Evolutionary conservation across 2,797 vertebrate genomes (phyloP).

Genomic region (Ciconia nigra): DNA sequence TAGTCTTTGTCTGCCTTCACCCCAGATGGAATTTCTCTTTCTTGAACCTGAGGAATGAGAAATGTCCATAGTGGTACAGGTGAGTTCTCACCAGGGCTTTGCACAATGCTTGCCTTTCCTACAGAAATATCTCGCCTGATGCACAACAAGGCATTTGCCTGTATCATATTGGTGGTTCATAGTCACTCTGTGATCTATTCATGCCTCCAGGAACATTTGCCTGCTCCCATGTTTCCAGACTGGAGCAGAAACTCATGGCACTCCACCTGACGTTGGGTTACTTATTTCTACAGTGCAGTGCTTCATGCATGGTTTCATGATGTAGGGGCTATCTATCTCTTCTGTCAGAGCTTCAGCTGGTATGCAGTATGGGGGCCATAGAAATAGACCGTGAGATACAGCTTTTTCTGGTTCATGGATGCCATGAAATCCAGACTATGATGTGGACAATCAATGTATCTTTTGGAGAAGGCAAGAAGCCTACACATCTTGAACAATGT

Average conservation of each 20-base stretch:
- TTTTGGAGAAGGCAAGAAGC: neutral
- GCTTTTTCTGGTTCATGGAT: neutral
- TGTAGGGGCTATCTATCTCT: neutral
- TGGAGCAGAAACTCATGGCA: neutral
- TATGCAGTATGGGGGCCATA: neutral
- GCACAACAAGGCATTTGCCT: neutral
- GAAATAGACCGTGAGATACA: neutral
- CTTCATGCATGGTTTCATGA: neutral
- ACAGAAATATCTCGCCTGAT: neutral
- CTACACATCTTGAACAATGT: neutral
- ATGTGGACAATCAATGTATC: neutral
- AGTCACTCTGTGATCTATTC: neutral
- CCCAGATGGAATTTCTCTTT: neutral
- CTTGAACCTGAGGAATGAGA: neutral
- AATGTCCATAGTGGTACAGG: neutral
- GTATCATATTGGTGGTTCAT: no score
- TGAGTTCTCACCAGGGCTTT: neutral
- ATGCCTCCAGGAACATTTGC: neutral
- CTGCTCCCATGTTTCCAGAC: neutral
- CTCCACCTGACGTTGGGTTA: neutral
- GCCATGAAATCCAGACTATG: neutral
- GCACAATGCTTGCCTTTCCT: neutral
- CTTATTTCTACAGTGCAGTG: neutral
- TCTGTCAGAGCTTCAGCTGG: neutral
- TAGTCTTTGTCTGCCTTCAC: neutral